Percentiles rank a stretch among this genome's conserved stretches.
These are phyloP conservation scores for Hormiphora californensis DNA, from an alignment of 37 sponge, comb jelly and placozoan genomes.

Conservation along the genomic window DNA sequence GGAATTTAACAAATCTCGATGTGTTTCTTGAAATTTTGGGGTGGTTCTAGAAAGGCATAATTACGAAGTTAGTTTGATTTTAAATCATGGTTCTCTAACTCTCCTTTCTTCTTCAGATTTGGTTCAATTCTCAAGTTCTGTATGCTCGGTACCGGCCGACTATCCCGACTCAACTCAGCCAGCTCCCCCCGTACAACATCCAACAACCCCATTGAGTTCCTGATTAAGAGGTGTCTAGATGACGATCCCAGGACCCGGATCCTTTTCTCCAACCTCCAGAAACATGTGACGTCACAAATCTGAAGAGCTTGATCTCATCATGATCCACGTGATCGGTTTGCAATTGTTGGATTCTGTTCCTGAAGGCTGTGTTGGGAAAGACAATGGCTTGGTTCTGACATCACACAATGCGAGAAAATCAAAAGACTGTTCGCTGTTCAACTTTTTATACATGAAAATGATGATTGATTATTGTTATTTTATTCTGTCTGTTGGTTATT, in stretches of 20 bases:
- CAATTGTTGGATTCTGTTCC: too few species aligned
- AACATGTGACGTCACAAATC: constrained; percentile 1
- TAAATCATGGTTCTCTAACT: too few species aligned
- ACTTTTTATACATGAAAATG: too few species aligned
- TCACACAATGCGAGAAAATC: too few species aligned
- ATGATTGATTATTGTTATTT: too few species aligned
- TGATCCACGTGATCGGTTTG: too few species aligned
- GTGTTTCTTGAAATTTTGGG: background rate
- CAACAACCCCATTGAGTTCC: background rate
- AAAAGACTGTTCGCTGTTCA: too few species aligned
- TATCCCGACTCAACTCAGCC: background rate
- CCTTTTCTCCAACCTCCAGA: constrained; percentile 47
- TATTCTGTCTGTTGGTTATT: too few species aligned
- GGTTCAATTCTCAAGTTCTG: constrained; percentile 40
- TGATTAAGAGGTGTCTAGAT: constrained; percentile 29
- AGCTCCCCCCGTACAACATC: background rate
- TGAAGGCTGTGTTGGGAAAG: too few species aligned
- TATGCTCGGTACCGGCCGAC: background rate
- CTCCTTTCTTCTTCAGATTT: background rate
- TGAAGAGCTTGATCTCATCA: too few species aligned
- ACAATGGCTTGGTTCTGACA: too few species aligned
- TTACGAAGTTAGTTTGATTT: background rate
- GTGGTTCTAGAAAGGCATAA: background rate
- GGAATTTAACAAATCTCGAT: background rate
- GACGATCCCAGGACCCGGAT: constrained; percentile 37